Conservation (phyloP, 2,888 invertebrate genomes). For the Pristionchus fissidentatus region DNA sequence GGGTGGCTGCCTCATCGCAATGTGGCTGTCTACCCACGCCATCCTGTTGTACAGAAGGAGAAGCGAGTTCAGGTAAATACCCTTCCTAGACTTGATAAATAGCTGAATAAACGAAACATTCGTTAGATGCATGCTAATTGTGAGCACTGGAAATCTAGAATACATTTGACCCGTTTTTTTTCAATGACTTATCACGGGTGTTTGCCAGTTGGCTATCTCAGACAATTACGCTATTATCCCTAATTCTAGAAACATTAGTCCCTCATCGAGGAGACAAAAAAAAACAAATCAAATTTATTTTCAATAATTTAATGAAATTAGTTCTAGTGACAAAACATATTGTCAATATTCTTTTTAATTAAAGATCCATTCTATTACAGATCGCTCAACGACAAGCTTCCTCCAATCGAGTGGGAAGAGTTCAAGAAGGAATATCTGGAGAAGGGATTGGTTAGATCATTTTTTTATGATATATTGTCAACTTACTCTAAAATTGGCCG, state of each 20-base stretch:
- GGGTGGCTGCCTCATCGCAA: conserved; percentile 62
- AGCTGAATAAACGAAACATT: too few relatives aligned
- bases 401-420: conserved; percentile 60
- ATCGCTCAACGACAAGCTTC: conserved; percentile 57
- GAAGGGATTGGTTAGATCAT: conserved; percentile 52
- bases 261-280: too few relatives aligned
- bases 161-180: neutral
- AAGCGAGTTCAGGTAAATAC: conserved; percentile 43
- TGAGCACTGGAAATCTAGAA: neutral
- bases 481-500: neutral
- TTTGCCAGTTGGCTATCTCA: too few relatives aligned
- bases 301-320: too few relatives aligned
- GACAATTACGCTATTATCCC: neutral
- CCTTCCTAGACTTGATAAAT: neutral
- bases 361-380: conserved; percentile 25
- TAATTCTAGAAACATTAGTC: too few relatives aligned
- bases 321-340: conserved; percentile 53
- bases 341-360: conserved; percentile 46
- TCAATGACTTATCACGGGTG: too few relatives aligned
- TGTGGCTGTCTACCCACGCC: conserved; percentile 62
- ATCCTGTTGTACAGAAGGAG: conserved; percentile 57
- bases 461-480: neutral
- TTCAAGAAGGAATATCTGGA: conserved; percentile 56
- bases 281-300: too few relatives aligned
- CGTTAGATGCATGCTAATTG: too few relatives aligned